A percentile compares a stretch with the other conserved stretches of the same genome.
Conservation (phyloP, 2,888 invertebrate species). For the Alitta virens region DNA sequence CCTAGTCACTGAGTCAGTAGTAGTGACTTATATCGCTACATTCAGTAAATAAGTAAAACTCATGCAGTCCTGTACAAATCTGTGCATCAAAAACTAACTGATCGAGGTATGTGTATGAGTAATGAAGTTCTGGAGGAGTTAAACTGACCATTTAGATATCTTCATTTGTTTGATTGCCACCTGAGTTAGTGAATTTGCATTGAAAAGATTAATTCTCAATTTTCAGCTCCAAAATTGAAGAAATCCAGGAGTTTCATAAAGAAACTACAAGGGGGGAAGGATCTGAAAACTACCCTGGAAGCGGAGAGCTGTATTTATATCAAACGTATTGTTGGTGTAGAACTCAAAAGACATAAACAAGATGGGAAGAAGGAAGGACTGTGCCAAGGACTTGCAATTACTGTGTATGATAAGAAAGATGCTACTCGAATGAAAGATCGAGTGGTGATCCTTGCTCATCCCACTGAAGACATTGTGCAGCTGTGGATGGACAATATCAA, state of each 20-base stretch:
- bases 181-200: no score
- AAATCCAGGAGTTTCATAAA: background rate
- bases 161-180: no score
- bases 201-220: no score
- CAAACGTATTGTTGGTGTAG: background rate
- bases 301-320: background rate
- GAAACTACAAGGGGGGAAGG: background rate
- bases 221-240: background rate
- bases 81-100: no score
- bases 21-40: no score
- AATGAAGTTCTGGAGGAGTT: no score
- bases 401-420: slow-evolving; percentile 15
- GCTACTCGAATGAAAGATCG: slow-evolving; percentile 12
- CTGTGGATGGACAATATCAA: slow-evolving; percentile 16
- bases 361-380: background rate
- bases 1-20: no score
- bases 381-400: slow-evolving; percentile 14
- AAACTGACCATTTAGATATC: no score
- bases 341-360: background rate
- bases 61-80: no score
- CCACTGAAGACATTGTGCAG: slow-evolving; percentile 19
- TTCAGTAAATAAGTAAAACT: no score
- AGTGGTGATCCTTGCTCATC: slow-evolving; percentile 14
- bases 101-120: no score
- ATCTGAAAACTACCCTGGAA: background rate